These are phyloP conservation scores for Lagria hirta DNA, from an alignment of 2,888 invertebrate species.

Conservation along the genomic window DNA sequence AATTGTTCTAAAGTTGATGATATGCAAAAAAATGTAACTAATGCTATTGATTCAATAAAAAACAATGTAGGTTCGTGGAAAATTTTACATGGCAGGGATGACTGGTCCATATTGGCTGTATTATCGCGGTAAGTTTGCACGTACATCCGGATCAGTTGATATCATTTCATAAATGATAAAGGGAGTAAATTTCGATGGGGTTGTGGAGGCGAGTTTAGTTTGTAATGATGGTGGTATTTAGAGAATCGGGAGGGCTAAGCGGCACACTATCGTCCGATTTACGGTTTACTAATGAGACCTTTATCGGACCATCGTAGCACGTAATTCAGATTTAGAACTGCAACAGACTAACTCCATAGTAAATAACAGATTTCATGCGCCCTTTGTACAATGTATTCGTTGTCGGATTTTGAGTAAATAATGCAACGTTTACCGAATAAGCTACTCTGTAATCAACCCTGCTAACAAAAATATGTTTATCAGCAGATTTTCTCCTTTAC, in stretches of 20 bases:
- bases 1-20: too few relatives aligned
- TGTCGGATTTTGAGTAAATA: conserved; percentile 26
- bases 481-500: too few relatives aligned
- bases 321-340: conserved; percentile 56
- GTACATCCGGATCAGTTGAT: conserved; percentile 21
- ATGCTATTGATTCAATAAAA: too few relatives aligned
- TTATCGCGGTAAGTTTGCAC: conserved; percentile 22
- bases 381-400: too few relatives aligned
- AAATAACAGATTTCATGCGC: conserved; percentile 43
- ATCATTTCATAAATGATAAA: conserved; percentile 23
- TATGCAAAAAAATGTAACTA: too few relatives aligned
- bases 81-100: too few relatives aligned
- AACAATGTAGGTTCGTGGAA: too few relatives aligned
- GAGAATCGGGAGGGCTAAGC: conserved; percentile 38
- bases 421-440: conserved; percentile 19
- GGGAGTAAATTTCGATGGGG: conserved; percentile 14
- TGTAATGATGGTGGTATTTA: conserved; percentile 34
- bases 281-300: conserved; percentile 58
- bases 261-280: conserved; percentile 52
- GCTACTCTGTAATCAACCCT: neutral
- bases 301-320: conserved; percentile 56
- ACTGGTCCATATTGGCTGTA: conserved; percentile 20
- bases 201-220: conserved; percentile 23
- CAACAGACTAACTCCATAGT: conserved; percentile 49
- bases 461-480: too few relatives aligned